phyloP scores from a whole-genome alignment of 2,113 vertebrate species.

The Sterrhoptilus dennistouni region DNA sequence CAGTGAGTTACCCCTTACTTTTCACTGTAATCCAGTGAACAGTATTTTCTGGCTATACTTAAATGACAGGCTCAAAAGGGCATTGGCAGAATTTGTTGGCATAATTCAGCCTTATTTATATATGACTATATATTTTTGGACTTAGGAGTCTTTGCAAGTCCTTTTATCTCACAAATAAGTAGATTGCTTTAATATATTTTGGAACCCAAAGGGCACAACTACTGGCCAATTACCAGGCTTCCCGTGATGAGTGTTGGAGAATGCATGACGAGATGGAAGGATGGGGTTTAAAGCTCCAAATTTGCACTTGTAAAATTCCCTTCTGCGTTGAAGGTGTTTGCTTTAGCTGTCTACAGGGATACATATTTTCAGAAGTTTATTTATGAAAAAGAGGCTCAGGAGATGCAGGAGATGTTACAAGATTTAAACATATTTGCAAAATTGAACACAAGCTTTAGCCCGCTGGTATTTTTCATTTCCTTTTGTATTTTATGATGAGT shows the following conservation, averaged over 20 bases:
- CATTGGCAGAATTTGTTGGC: not conserved
- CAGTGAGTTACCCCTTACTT: not conserved
- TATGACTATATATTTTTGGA: not conserved
- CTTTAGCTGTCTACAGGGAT: not conserved
- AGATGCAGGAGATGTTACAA: not conserved
- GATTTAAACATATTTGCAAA: slow-evolving; percentile 18
- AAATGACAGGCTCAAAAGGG: not conserved
- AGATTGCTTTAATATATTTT: not conserved
- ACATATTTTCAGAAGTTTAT: not conserved
- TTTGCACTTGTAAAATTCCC: not conserved
- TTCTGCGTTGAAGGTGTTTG: not conserved
- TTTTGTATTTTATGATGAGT: not conserved
- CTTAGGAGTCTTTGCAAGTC: not conserved
- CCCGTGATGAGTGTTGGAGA: not conserved
- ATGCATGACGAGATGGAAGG: not conserved
- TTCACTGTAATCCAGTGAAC: not conserved
- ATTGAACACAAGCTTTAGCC: not conserved
- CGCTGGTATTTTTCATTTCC: slow-evolving; percentile 15
- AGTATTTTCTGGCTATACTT: not conserved
- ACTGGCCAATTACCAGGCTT: not conserved
- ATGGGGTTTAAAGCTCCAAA: not conserved
- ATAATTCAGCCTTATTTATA: not conserved
- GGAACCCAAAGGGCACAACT: not conserved
- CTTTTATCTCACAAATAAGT: not conserved
- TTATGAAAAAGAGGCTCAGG: slow-evolving; percentile 11